phyloP scores from a whole-genome alignment of 2,113 vertebrate species.

The Grantiella picta region DNA sequence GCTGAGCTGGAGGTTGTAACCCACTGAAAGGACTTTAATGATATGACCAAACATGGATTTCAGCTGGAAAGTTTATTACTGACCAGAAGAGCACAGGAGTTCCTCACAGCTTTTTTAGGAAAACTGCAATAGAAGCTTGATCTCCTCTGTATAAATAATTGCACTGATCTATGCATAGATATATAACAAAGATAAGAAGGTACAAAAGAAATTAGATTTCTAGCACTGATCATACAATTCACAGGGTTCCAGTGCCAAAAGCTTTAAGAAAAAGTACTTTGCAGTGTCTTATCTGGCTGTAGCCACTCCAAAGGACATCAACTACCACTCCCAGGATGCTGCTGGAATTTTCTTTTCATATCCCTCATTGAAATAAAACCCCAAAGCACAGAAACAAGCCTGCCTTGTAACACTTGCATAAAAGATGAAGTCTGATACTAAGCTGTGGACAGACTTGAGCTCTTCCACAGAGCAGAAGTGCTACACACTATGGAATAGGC shows the following conservation, averaged over 20 bases:
- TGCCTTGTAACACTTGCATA: background rate
- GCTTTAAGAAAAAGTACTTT: background rate
- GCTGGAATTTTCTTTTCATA: background rate
- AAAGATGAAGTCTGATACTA: background rate
- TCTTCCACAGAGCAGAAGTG: background rate
- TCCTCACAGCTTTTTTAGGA: background rate
- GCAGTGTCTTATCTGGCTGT: background rate
- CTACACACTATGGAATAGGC: background rate
- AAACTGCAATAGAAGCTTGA: background rate
- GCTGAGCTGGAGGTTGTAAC: slow-evolving; percentile 39
- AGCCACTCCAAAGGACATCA: background rate
- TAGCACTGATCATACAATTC: background rate
- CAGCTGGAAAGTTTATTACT: background rate
- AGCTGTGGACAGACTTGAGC: background rate
- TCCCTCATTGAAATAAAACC: background rate
- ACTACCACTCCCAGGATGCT: background rate
- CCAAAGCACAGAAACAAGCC: background rate
- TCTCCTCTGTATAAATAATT: background rate
- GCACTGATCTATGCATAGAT: background rate
- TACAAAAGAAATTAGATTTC: background rate
- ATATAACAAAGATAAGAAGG: background rate
- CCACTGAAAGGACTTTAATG: background rate
- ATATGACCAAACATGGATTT: background rate
- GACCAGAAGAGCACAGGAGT: background rate
- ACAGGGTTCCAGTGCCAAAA: background rate